Conservation (phyloP, 2,888 invertebrate genomes). For the Sinelater perroti region DNA sequence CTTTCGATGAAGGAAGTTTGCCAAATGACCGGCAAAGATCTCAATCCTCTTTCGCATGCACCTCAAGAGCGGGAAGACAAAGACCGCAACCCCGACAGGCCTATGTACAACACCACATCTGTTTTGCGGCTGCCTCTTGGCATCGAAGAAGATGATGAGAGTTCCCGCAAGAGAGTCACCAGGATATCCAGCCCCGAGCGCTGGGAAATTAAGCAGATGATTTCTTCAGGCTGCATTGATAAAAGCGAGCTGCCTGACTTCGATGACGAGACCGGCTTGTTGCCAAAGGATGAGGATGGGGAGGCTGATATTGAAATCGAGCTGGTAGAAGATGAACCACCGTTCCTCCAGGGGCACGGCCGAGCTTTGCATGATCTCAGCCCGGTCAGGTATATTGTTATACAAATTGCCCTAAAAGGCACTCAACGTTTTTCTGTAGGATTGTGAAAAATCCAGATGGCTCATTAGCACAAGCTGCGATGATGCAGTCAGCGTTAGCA, state of each 20-base stretch:
- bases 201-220: constrained; percentile 98
- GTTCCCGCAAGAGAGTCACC: constrained; percentile 84
- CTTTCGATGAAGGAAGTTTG: constrained; percentile 98
- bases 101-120: constrained; percentile 69
- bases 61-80: constrained; percentile 73
- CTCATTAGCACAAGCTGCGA: constrained; percentile 97
- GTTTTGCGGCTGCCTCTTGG: constrained; percentile 57
- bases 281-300: constrained; percentile 91
- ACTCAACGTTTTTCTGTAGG: constrained; percentile 52
- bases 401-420: constrained; percentile 2
- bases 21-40: constrained; percentile 91
- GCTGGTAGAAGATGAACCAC: constrained; percentile 97
- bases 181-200: constrained; percentile 95
- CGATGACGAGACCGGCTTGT: constrained; percentile 92
- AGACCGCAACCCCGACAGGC: constrained; percentile 92
- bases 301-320: constrained; percentile 99
- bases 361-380: constrained; percentile 90
- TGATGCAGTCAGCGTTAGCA: constrained; percentile 98
- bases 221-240: constrained; percentile 90
- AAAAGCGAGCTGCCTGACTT: constrained; percentile 96
- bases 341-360: constrained; percentile 94
- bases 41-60: constrained; percentile 84
- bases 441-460: constrained; percentile 99
- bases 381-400: constrained; percentile 71
- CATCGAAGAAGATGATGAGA: constrained; percentile 81